phyloP scores from a whole-genome alignment of 2,888 invertebrate species.

The Lamproptera curius region DNA sequence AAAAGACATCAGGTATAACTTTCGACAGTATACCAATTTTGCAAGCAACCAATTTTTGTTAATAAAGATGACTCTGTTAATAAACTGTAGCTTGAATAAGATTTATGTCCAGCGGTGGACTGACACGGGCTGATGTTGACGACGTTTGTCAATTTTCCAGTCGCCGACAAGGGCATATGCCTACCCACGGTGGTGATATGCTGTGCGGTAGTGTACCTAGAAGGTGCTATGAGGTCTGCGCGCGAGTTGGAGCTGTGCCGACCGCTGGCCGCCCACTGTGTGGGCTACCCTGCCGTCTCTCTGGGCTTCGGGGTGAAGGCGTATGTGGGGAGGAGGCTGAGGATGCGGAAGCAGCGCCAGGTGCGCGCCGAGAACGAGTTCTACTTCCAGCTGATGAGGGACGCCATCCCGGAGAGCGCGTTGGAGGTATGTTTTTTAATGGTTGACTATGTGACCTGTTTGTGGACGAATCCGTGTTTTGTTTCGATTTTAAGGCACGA shows the following conservation, averaged over 20 bases:
- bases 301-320: conserved; percentile 96
- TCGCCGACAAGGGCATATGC: conserved; percentile 93
- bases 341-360: conserved; percentile 93
- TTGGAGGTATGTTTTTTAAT: conserved; percentile 42
- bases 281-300: conserved; percentile 94
- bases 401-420: conserved; percentile 86
- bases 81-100: too few species aligned
- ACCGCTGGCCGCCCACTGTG: conserved; percentile 98
- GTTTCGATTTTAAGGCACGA: not conserved
- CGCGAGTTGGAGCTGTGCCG: conserved; percentile 91
- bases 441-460: not conserved
- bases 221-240: conserved; percentile 89
- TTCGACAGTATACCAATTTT: too few species aligned
- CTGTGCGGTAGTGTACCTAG: conserved; percentile 96
- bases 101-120: too few species aligned
- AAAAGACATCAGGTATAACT: too few species aligned
- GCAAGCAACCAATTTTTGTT: too few species aligned
- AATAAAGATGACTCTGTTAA: too few species aligned
- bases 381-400: conserved; percentile 93
- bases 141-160: too few species aligned
- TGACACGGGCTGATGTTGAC: too few species aligned
- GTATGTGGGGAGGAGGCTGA: conserved; percentile 92
- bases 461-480: not conserved
- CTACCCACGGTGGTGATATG: conserved; percentile 96
- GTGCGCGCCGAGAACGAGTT: conserved; percentile 97